Evolutionary conservation across 2,113 vertebrate genomes (phyloP).

Genomic region (Cygnus atratus): DNA sequence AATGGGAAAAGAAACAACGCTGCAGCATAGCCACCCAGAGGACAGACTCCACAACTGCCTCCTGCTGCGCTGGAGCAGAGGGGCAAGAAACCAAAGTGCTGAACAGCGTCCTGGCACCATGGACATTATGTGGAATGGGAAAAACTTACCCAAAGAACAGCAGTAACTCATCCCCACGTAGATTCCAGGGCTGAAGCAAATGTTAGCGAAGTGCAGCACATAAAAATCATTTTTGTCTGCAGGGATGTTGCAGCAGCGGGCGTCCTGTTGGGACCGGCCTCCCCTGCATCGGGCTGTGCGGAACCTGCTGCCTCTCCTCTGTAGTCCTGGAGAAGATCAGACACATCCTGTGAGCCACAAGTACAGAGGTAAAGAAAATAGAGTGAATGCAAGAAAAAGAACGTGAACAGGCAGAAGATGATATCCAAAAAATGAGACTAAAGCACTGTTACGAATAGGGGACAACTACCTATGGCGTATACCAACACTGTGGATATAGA

Average conservation of each 20-base stretch:
- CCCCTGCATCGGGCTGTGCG: background rate
- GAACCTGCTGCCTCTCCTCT: background rate
- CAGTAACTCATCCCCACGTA: background rate
- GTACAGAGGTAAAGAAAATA: background rate
- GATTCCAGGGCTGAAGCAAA: background rate
- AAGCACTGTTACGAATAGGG: background rate
- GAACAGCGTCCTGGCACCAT: fast-evolving
- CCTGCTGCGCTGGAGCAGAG: background rate
- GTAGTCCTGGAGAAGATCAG: fast-evolving
- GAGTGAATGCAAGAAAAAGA: background rate
- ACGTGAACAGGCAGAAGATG: background rate
- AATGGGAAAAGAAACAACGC: background rate
- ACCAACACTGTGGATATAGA: background rate
- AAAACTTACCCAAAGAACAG: background rate
- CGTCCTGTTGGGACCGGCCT: background rate
- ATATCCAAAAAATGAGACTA: background rate
- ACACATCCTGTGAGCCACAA: background rate
- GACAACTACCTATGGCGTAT: background rate
- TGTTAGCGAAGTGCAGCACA: background rate
- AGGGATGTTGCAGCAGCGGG: background rate
- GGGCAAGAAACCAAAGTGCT: background rate
- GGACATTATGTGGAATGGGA: background rate
- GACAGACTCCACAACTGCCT: background rate
- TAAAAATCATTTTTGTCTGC: fast-evolving
- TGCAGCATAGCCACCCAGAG: conserved; percentile 18